phyloP scores from a whole-genome alignment of 2,888 invertebrate species.

The Bedellia somnulentella region DNA sequence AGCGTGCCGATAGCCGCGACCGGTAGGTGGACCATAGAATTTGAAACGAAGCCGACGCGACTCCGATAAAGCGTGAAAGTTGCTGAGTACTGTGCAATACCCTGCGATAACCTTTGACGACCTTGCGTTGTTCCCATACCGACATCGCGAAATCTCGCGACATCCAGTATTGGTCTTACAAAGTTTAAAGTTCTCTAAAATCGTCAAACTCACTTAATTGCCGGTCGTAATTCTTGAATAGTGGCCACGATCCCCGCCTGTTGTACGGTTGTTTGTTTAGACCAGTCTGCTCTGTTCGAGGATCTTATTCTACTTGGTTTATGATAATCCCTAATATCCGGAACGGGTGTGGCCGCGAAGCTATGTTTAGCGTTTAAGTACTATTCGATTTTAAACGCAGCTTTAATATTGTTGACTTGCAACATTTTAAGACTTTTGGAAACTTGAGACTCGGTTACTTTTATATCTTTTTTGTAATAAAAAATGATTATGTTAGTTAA shows the following conservation, averaged over 20 bases:
- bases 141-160: no score
- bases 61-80: conserved; percentile 36
- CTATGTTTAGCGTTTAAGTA: conserved; percentile 49
- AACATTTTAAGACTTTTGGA: no score
- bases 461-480: no score
- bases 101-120: conserved; percentile 33
- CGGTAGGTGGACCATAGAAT: conserved; percentile 17
- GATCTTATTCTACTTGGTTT: conserved; percentile 51
- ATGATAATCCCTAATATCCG: conserved; percentile 60
- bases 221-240: conserved; percentile 32
- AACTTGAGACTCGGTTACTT: no score
- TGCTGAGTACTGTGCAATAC: conserved; percentile 19
- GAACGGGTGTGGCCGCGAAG: conserved; percentile 24
- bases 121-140: conserved; percentile 28
- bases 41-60: no score
- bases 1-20: conserved; percentile 5
- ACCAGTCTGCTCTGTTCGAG: conserved; percentile 55
- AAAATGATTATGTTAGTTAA: no score
- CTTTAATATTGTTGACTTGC: no score
- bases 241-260: conserved; percentile 33
- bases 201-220: no score
- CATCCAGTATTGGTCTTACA: no score
- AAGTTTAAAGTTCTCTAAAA: no score
- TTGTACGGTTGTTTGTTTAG: conserved; percentile 47
- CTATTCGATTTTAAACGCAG: no score